Conservation (phyloP, 2,888 invertebrate genomes). For the Podabrus alpinus region DNA sequence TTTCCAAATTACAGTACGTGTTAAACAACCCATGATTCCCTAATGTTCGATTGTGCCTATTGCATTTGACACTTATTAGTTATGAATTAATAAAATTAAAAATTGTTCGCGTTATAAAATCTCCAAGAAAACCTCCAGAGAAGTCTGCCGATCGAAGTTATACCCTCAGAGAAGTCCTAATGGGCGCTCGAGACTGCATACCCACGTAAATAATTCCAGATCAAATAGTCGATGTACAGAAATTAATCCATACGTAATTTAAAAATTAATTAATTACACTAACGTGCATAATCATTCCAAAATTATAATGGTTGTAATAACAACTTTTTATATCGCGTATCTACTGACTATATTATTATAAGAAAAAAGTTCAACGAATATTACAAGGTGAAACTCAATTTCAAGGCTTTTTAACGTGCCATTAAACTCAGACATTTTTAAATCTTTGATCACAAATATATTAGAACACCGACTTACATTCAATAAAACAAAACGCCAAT, state of each 20-base stretch:
- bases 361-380: slow-evolving; percentile 31
- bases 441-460: slow-evolving; percentile 21
- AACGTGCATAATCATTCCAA: slow-evolving; percentile 18
- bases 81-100: slow-evolving; percentile 11
- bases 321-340: slow-evolving; percentile 24
- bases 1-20: slow-evolving; percentile 36
- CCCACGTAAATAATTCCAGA: neutral
- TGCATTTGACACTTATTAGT: slow-evolving; percentile 20
- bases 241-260: neutral
- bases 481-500: neutral
- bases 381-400: slow-evolving; percentile 28
- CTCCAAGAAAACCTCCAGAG: neutral
- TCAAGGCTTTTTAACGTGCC: slow-evolving; percentile 27
- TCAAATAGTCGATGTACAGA: neutral
- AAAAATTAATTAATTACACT: neutral
- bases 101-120: neutral
- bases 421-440: slow-evolving; percentile 27
- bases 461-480: neutral
- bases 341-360: slow-evolving; percentile 13
- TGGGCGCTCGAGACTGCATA: neutral
- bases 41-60: slow-evolving; percentile 29
- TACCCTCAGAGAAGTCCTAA: neutral
- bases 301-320: slow-evolving; percentile 25
- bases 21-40: slow-evolving; percentile 30
- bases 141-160: neutral